These are phyloP conservation scores for Meghimatium bilineatum DNA, from an alignment of 2,888 invertebrate genomes.

Conservation along the genomic window DNA sequence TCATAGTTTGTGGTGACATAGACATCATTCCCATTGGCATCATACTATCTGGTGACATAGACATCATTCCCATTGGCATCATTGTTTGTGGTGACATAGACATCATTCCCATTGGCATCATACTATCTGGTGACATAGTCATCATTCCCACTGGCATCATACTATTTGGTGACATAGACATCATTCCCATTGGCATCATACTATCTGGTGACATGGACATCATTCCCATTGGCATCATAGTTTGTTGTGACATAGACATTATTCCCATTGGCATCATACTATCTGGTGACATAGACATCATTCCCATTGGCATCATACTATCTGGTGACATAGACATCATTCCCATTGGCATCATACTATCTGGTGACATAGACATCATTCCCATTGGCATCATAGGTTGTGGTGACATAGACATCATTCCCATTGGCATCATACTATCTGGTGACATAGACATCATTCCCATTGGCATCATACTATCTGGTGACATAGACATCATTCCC, in stretches of 20 bases:
- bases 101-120: no score
- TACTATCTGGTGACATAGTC: no score
- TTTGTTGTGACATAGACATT: not conserved
- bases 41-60: not conserved
- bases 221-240: not conserved
- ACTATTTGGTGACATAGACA: no score
- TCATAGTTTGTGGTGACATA: not conserved
- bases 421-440: not conserved
- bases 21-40: not conserved
- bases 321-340: not conserved
- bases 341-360: not conserved
- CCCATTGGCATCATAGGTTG: not conserved
- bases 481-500: not conserved
- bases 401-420: not conserved
- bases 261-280: not conserved
- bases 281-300: not conserved
- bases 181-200: no score
- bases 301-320: not conserved
- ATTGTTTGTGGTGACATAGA: no score
- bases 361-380: not conserved
- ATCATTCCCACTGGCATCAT: no score
- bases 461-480: not conserved
- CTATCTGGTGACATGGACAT: no score
- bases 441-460: not conserved
- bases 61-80: no score